Percentiles rank a stretch among this genome's conserved stretches.
Conservation (phyloP, 2,888 invertebrate genomes). For the Drosophila yooni region DNA sequence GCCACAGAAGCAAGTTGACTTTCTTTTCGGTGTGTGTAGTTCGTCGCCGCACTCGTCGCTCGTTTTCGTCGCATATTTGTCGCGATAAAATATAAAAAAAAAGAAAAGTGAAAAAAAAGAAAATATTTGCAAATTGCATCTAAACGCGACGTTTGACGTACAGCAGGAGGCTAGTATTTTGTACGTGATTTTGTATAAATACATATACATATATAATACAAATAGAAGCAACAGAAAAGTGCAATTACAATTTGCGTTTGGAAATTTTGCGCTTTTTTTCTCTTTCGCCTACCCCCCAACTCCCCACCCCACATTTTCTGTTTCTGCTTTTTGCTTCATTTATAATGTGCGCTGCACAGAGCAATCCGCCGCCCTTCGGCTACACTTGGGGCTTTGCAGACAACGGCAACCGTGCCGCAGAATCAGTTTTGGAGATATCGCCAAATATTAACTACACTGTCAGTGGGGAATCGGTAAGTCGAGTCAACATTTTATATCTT, state of each 20-base stretch:
- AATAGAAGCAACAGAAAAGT: constrained; percentile 78
- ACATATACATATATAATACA: constrained; percentile 74
- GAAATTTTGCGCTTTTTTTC: constrained; percentile 81
- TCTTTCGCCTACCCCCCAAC: constrained; percentile 71
- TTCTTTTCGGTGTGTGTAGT: constrained; percentile 79
- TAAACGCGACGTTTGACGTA: constrained; percentile 57
- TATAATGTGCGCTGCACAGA: constrained; percentile 85
- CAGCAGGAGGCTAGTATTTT: constrained; percentile 80
- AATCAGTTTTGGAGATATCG: constrained; percentile 85
- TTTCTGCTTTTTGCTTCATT: constrained; percentile 66
- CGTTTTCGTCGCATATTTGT: constrained; percentile 77
- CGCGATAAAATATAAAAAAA: constrained; percentile 54
- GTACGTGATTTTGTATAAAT: constrained; percentile 78
- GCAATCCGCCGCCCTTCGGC: constrained; percentile 85
- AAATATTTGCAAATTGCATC: constrained; percentile 65
- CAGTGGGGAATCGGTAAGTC: constrained; percentile 85
- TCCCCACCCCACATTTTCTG: constrained; percentile 25
- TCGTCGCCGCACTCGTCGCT: constrained; percentile 71
- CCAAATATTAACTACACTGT: constrained; percentile 85
- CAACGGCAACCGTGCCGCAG: constrained; percentile 83
- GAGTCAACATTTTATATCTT: constrained; percentile 32
- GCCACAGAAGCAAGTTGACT: constrained; percentile 81
- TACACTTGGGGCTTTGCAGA: constrained; percentile 85
- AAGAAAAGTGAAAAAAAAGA: constrained; percentile 39
- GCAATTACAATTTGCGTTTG: constrained; percentile 82